Percentiles rank a stretch among this genome's conserved stretches.
Conservation (phyloP, 64 coral and sea anemone genomes). For the Stichodactyla mertensii region DNA sequence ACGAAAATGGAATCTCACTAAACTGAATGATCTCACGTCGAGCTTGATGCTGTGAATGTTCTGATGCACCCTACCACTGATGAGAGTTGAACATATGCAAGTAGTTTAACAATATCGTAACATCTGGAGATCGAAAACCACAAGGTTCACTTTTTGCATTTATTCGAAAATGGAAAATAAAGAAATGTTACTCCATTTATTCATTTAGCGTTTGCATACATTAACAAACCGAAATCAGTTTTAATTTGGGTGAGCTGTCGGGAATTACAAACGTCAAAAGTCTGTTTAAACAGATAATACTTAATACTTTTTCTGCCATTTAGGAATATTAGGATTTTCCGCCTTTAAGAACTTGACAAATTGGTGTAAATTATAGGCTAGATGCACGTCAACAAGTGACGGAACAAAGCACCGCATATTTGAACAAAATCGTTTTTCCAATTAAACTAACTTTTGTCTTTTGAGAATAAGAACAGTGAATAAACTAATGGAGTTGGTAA, state of each 20-base stretch:
- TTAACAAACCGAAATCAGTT: background rate
- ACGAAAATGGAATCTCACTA: background rate
- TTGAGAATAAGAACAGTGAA: background rate
- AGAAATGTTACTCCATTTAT: no score
- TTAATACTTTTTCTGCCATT: conserved; percentile 12
- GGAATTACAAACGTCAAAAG: conserved; percentile 3
- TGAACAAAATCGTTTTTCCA: background rate
- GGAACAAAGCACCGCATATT: background rate
- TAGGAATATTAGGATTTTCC: conserved; percentile 17
- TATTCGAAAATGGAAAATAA: no score
- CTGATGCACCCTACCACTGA: background rate
- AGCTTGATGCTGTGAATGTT: background rate
- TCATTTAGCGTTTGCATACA: background rate
- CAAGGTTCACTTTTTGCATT: no score
- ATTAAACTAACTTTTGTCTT: background rate
- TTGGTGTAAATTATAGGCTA: background rate
- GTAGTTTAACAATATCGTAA: background rate
- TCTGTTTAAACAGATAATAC: background rate
- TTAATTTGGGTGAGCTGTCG: background rate
- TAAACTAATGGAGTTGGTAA: background rate
- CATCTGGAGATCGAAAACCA: background rate
- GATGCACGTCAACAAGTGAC: background rate
- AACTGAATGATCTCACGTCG: background rate
- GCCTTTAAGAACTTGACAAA: conserved; percentile 1
- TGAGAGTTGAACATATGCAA: background rate